Base-by-base conservation (phyloP, 1,140 invertebrate genomes). In the Eulimnadia texana region DNA sequence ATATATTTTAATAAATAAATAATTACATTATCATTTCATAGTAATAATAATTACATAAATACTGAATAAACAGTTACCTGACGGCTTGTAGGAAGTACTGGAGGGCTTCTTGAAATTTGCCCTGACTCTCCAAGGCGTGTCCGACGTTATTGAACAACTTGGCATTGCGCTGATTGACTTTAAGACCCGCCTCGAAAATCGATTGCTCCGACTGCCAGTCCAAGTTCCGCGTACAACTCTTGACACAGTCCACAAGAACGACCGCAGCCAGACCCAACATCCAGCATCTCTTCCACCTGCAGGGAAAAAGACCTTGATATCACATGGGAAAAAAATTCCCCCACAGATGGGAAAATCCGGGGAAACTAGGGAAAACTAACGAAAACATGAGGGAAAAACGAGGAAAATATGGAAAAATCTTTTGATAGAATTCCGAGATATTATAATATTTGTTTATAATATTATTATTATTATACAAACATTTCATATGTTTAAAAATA, bases 81-180 rank as follows among this genome's bases (percentile, higher is more conserved):
- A 92, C 90, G 10, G 93, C 93, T 68, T 90, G 90, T 68, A 90
- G 83, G 70, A 96, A 97, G 73, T 92, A 96, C 62, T 83, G 78
- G 24, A 98, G 75, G 0, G 93, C 94, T 72, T 94, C 90, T 24
- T 80, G 77, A 70, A 85, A 93, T 24, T 81, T 79, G 0, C 84
- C 83, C 66, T 90, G 84, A 56, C 85, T 85, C 76, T 97, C 93
- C 51, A 96, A 74, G 0, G 93, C 90, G 72, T 96, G 92, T 0
- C 93, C 94, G 1, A 98, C 92, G 74, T 97, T 97, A 74, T 97
- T 98, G 74, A 92, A 96, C 2, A 97, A 76, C 74, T 97, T 97
- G 2, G 93, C 93, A 77, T 98, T 98, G 49, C 83, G 80, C 63
- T 86, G 84, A 70, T 94, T 95, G 2, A 96, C 90, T 72, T 84